Conservation (phyloP, 2,113 vertebrate species). For the Phyllostomus hastatus region DNA sequence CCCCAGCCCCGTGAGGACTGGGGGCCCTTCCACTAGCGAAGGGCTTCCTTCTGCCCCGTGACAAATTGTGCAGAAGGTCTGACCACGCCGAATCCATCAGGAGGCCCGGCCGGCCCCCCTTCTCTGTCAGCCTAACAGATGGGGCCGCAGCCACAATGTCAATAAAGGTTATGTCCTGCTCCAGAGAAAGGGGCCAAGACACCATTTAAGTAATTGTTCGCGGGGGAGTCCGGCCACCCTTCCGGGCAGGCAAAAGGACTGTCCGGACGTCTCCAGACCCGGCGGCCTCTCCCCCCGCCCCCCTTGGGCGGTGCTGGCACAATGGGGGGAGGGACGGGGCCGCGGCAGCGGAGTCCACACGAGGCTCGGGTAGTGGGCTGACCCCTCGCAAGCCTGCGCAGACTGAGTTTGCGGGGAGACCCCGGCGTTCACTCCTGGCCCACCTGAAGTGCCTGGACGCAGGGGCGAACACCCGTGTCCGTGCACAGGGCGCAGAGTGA, state of each 20-base stretch:
- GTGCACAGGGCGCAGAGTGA: background rate
- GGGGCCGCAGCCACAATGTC: slow-evolving; percentile 57
- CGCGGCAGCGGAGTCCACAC: background rate
- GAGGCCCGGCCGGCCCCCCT: slow-evolving; percentile 18
- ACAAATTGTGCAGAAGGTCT: slow-evolving; percentile 36
- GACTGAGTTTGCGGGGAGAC: background rate
- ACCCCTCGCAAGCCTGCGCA: background rate
- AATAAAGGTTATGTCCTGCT: slow-evolving; percentile 62
- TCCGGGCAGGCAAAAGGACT: background rate
- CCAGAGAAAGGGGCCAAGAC: slow-evolving; percentile 57
- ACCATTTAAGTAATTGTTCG: slow-evolving; percentile 61
- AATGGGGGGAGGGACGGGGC: background rate
- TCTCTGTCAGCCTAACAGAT: slow-evolving; percentile 54
- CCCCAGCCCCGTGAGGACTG: rapidly evolving
- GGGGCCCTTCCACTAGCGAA: background rate
- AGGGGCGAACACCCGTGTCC: background rate
- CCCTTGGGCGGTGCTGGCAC: background rate
- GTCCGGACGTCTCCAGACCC: background rate
- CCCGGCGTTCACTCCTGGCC: background rate
- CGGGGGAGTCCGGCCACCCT: slow-evolving; percentile 1
- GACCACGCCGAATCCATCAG: slow-evolving; percentile 20
- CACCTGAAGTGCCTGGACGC: background rate
- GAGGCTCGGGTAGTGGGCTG: rapidly evolving
- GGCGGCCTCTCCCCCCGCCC: background rate
- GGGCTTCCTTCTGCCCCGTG: slow-evolving; percentile 17